Evolutionary conservation across 1,140 invertebrate species (phyloP).

Genomic region (Druon quercuslanigerum): DNA sequence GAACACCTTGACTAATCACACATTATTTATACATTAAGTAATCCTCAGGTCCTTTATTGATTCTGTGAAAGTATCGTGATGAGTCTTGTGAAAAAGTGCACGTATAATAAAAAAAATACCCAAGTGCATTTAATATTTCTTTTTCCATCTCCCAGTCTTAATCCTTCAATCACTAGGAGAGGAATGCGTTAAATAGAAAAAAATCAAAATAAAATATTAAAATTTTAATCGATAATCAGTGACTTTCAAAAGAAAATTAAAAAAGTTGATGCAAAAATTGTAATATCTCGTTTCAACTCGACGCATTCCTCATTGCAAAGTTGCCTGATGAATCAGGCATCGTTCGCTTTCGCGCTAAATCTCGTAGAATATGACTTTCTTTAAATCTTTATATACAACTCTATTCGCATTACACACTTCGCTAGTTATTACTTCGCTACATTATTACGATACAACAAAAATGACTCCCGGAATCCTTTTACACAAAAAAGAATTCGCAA

Average conservation of each 20-base stretch:
- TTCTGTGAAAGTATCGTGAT: constrained; percentile 46
- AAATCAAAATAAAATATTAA: not conserved
- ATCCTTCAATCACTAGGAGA: constrained; percentile 1
- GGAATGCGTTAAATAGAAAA: constrained; percentile 34
- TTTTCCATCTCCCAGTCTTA: constrained; percentile 20
- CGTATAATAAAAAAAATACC: not conserved
- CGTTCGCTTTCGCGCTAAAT: constrained; percentile 21
- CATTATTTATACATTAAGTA: constrained; percentile 61
- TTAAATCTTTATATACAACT: constrained; percentile 57
- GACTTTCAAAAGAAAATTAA: not conserved
- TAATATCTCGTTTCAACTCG: constrained; percentile 36
- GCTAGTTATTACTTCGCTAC: constrained; percentile 41
- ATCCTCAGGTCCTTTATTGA: constrained; percentile 56
- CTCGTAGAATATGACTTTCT: constrained; percentile 65
- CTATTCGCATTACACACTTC: constrained; percentile 52
- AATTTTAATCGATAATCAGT: too few species aligned
- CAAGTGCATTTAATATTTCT: constrained; percentile 31
- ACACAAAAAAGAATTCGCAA: not conserved
- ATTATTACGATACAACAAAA: constrained; percentile 4
- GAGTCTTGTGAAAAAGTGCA: constrained; percentile 29
- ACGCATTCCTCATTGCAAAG: constrained; percentile 42
- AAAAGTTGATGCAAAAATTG: not conserved
- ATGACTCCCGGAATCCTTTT: constrained; percentile 9
- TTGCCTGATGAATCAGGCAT: constrained; percentile 5
- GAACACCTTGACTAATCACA: constrained; percentile 32